Base-by-base conservation (phyloP, 2,113 vertebrate genomes). In the Bagarius yarrelli region DNA sequence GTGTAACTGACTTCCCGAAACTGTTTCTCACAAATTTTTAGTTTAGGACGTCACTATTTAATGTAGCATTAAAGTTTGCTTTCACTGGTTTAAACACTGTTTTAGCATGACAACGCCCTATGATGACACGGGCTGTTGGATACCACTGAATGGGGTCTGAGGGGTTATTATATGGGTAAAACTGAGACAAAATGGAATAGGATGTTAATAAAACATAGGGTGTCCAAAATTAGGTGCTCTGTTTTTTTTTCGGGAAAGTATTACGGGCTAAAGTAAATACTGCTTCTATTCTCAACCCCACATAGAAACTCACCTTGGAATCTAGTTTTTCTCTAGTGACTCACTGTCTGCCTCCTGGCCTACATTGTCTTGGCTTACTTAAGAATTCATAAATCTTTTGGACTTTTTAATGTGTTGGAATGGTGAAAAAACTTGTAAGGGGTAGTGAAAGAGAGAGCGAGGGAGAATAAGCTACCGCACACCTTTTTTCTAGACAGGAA, bases 301-400 rank as follows among this genome's bases (percentile, higher is more conserved):
- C 47, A 72, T 53, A 9, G 19, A 72, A 57, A 61, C 56, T 50
- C 57, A 63, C 57, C 36, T 61, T 15, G 18, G 57, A 61, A 59
- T 76, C 73, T 27, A 63, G 57, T 32, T 76, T 36, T 76, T 61
- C 36, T 61, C 53, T 36, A 23, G 57, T 76, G 57, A 76, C 75
- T 76, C 75, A 76, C 30, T 1, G 56, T 61, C 75, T 76, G 56
- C 75, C 57, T 57, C 56, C 55, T 76, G 73, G 73, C 73, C 56
- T 76, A 76, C 73, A 76, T 40, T 76, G 73, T 55, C 72, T 74
- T 55, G 53, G 72, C 30, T 56, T 36, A 74, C 50, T 55, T 74
- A 56, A 30, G 53, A 27, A 44, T 23, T 59, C 53, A 61, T 76
- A 61, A 76, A 76, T 76, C 57, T 47, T 50, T 44, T 60, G 34